Percentiles rank a stretch among this genome's conserved stretches.
Evolutionary conservation across 1,140 invertebrate species (phyloP).

Genomic region (Pseudomyrmex concolor): DNA sequence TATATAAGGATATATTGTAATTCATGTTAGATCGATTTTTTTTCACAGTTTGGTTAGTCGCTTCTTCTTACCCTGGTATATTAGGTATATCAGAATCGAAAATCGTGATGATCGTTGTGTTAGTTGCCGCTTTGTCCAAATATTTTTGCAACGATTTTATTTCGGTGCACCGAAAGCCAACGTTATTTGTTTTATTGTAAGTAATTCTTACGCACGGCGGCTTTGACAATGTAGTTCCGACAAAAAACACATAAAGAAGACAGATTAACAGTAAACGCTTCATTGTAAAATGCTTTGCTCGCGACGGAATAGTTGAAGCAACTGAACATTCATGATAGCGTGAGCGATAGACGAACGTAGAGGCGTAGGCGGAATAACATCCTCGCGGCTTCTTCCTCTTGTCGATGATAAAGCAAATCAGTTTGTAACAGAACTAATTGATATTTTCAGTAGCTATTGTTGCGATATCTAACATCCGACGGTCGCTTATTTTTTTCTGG

Average conservation of each 20-base stretch:
- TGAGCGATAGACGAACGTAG: slow-evolving; percentile 33
- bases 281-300: slow-evolving; percentile 35
- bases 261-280: slow-evolving; percentile 40
- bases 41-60: not conserved
- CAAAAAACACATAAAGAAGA: slow-evolving; percentile 38
- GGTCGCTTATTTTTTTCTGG: not conserved
- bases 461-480: not conserved
- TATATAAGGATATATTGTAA: no score
- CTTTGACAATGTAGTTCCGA: not conserved
- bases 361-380: slow-evolving; percentile 48
- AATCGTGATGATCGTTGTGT: slow-evolving; percentile 63
- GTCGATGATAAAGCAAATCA: slow-evolving; percentile 62
- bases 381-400: slow-evolving; percentile 62
- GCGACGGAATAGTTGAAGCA: slow-evolving; percentile 38
- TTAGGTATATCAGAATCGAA: slow-evolving; percentile 61
- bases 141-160: slow-evolving; percentile 31
- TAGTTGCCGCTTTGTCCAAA: slow-evolving; percentile 44
- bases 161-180: slow-evolving; percentile 49
- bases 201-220: not conserved
- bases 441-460: slow-evolving; percentile 7
- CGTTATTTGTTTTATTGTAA: not conserved
- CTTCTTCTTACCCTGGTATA: slow-evolving; percentile 62
- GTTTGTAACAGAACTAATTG: slow-evolving; percentile 8
- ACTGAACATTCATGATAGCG: slow-evolving; percentile 48
- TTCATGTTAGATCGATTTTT: not conserved